These are phyloP conservation scores for Gnatocerus cornutus DNA, from an alignment of 2,888 invertebrate species.

Conservation along the genomic window DNA sequence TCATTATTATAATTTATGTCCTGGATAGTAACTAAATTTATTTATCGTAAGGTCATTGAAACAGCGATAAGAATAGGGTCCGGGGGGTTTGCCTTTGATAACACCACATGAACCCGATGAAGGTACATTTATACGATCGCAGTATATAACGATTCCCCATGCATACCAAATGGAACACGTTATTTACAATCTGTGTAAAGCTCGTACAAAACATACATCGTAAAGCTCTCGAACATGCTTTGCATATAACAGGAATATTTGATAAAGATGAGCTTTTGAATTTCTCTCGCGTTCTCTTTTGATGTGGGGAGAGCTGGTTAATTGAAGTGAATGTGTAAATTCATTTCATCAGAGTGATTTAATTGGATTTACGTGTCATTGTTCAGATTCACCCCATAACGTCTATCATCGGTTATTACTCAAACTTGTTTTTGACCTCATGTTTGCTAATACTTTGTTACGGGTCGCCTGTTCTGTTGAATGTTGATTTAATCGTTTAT, in stretches of 20 bases:
- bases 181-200: not conserved
- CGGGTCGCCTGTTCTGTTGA: constrained; percentile 25
- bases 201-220: not conserved
- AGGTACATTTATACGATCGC: not conserved
- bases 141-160: not conserved
- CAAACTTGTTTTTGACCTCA: constrained; percentile 17
- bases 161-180: not conserved
- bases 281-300: constrained; percentile 7
- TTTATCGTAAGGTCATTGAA: constrained; percentile 24
- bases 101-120: constrained; percentile 11
- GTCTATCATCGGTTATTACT: constrained; percentile 5
- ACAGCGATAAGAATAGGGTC: constrained; percentile 16
- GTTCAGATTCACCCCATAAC: constrained; percentile 5
- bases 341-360: constrained; percentile 4
- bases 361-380: constrained; percentile 9
- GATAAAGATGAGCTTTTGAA: constrained; percentile 5
- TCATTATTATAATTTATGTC: constrained; percentile 11
- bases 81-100: constrained; percentile 14
- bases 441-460: constrained; percentile 33
- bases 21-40: constrained; percentile 21
- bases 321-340: constrained; percentile 1
- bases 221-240: constrained; percentile 6
- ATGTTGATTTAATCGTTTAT: constrained; percentile 27
- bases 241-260: not conserved
- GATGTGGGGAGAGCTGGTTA: not conserved